Conservation (phyloP, 2,113 vertebrate genomes). For the Notechis scutatus region DNA sequence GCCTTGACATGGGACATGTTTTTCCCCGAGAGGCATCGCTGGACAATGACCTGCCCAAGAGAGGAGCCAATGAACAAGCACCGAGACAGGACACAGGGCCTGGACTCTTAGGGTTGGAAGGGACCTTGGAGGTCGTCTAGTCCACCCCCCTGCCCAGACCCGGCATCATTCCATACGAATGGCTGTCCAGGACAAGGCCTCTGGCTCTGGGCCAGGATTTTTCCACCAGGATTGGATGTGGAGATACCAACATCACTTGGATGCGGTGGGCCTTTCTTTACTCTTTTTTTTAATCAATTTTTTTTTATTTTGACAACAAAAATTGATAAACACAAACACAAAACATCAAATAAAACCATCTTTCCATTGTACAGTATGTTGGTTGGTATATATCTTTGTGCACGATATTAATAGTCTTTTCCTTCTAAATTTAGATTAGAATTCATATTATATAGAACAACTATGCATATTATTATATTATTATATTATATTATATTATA, state of each 20-base stretch:
- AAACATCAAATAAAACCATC: too few species aligned
- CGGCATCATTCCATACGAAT: neutral
- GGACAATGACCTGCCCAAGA: conserved; percentile 88
- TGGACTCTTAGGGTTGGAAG: neutral
- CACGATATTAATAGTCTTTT: too few species aligned
- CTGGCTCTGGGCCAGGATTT: neutral
- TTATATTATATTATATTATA: too few species aligned
- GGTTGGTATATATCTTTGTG: too few species aligned
- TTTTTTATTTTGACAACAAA: too few species aligned
- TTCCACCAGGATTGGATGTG: neutral
- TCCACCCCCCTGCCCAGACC: neutral
- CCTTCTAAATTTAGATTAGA: too few species aligned
- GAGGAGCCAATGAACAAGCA: neutral
- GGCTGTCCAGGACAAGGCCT: neutral
- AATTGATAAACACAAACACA: too few species aligned
- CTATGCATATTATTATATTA: too few species aligned
- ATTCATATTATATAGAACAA: too few species aligned
- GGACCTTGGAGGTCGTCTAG: neutral
- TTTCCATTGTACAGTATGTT: too few species aligned
- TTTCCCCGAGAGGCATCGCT: conserved; percentile 94
- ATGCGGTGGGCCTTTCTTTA: neutral
- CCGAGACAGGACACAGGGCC: fast-evolving
- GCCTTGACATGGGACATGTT: conserved; percentile 95
- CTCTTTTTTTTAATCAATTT: neutral
- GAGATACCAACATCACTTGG: neutral